Percentiles rank a stretch among this genome's conserved stretches.
phyloP scores from a whole-genome alignment of 2,113 vertebrate species.

The Ramphastos sulfuratus region DNA sequence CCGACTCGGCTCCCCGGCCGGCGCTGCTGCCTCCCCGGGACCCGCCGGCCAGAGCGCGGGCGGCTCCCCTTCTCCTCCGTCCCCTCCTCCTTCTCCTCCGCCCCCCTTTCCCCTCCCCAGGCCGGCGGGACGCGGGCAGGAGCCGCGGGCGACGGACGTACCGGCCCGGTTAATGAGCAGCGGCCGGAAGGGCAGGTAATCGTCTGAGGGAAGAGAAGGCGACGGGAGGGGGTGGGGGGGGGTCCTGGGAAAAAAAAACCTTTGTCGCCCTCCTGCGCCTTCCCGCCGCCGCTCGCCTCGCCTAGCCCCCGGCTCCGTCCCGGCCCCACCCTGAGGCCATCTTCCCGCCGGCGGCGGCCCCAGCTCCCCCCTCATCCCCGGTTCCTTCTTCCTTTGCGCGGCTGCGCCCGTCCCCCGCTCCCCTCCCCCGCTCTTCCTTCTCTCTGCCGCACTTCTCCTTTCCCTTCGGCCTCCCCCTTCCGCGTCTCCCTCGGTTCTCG shows the following conservation, averaged over 20 bases:
- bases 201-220: not conserved
- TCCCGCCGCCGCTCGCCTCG: not conserved
- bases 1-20: not conserved
- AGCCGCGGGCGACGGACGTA: constrained; percentile 53
- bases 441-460: constrained; percentile 5
- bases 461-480: not conserved
- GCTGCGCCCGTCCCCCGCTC: not conserved
- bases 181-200: constrained; percentile 60
- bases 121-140: constrained; percentile 59
- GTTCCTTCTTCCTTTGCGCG: not conserved
- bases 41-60: not conserved
- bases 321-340: constrained; percentile 38
- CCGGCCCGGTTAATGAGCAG: constrained; percentile 56
- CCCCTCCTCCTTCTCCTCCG: not conserved
- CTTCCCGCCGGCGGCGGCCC: not conserved
- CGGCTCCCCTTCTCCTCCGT: constrained; percentile 14
- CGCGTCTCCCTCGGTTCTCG: not conserved
- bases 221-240: not conserved
- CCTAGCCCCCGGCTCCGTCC: not conserved
- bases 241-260: not conserved
- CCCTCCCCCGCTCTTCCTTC: constrained; percentile 10
- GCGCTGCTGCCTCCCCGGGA: not conserved
- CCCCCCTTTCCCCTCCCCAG: not conserved
- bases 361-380: not conserved
- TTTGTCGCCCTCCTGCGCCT: not conserved